Base-by-base conservation (phyloP, 53 echinoderm and acorn worm species). In the Paracentrotus lividus region DNA sequence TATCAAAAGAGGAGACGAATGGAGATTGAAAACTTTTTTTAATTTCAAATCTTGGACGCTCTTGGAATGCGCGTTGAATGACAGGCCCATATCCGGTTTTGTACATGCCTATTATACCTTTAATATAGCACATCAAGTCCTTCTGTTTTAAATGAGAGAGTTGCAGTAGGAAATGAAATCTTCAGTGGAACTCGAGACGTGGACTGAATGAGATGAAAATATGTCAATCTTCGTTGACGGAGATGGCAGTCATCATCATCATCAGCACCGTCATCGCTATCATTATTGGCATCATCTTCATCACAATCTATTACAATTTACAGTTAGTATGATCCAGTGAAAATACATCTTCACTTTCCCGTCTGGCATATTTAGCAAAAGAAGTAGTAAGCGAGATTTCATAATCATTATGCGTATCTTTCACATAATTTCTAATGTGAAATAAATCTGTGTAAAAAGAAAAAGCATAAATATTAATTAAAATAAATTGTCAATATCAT, bases 141-240 rank as follows among this genome's bases (percentile, higher is more conserved):
- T 34, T 54, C 32, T 55, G 55, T 53, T 55, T 55, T 56, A 86
- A n/a, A 81, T 14, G 81, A 47, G 77, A 20, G 34, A 55, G 45
- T 86, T 55, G 56, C 86, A 32, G 13, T 54, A 86, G 86, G 86
- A 86, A 86, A 86, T 86, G 86, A 86, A 86, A 86, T 86, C 86
- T 86, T 56, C 56, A 86, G 33, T 12, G 86, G 36, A 86, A 86
- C 16, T 86, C 86, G 86, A 86, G 20, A 54, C 56, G 33, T 86
- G 1, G 56, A 33, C 34, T 18, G 56, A 56, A 34, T 20, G 27
- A 53, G 34, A 86, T 55, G 86, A 86, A 84, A 36, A 33, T 56
- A 53, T 56, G 86, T 86, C 86, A 86, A 47, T 81, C 81, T 45
- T 45, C n/a, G n/a, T 14, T 12, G 47, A 15, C 47, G 26, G 40